Base-by-base conservation (phyloP, 2,113 vertebrate genomes). In the Butorides virescens region DNA sequence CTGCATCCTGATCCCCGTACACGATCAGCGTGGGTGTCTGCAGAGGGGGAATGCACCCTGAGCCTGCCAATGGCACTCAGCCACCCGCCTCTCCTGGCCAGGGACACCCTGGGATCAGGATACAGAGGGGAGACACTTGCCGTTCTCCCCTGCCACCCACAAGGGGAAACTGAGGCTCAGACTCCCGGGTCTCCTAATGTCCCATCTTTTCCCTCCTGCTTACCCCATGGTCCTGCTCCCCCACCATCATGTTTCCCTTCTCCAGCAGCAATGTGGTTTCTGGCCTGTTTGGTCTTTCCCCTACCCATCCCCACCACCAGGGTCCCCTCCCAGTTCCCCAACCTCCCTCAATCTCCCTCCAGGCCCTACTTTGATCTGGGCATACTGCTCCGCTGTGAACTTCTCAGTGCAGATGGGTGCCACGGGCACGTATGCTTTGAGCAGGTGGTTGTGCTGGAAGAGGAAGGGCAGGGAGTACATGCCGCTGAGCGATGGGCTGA, bases 351-450 rank as follows among this genome's bases (percentile, higher is more conserved):
- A 26, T 11, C 39, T 62, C 42, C 66, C n/a, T 81, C 56, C n/a
- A 71, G 61, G 52, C n/a, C 86, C 0, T 97, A 99, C 99, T 99
- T 99, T 98, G n/a, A 99, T 96, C 39, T 91, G 94, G 55, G 96
- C 92, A 82, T 99, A 99, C 97, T 99, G 98, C 47, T 98, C 96
- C 0, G 90, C 96, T 0, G 87, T 97, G 97, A 99, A 99, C 82
- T 99, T 99, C 21, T 99, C 99, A 0, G 99, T 99, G 97, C 99
- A 99, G 98, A 99, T 99, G 67, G 99, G 99, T 15, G 99, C 99
- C 36, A 99, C 98, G 0, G 99, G 99, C 61, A 99, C 93, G 27
- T 99, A 99, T 22, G 98, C 99, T 79, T 97, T 98, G 32, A 99
- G 62, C 91, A 98, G 97, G 25, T 98, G 94, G 65, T 95, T 97